Conservation (phyloP, 2,113 vertebrate genomes). For the Clarias macrocephalus region DNA sequence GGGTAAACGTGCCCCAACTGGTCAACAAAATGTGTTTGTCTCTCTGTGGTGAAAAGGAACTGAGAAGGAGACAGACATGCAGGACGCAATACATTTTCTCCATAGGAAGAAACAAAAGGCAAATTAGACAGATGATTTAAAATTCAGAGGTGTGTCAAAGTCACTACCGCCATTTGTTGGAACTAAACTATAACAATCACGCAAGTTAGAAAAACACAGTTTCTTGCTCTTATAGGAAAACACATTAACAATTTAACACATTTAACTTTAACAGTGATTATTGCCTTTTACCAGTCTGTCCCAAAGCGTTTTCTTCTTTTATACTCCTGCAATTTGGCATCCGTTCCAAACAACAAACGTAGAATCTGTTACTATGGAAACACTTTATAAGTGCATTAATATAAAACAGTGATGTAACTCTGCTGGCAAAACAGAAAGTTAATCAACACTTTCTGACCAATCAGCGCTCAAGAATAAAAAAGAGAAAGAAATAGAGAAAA, state of each 20-base stretch:
- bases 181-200: not conserved
- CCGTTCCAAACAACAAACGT: not conserved
- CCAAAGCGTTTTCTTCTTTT: not conserved
- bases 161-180: not conserved
- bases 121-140: not conserved
- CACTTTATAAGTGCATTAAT: not conserved
- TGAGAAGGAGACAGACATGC: not conserved
- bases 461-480: not conserved
- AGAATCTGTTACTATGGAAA: not conserved
- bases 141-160: not conserved
- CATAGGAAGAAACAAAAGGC: not conserved
- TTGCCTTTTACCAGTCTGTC: not conserved
- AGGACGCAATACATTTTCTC: not conserved
- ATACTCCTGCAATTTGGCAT: not conserved
- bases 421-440: not conserved
- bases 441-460: not conserved
- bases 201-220: no score
- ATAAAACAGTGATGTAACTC: not conserved
- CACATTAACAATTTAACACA: not conserved
- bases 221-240: no score
- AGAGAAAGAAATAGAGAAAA: not conserved
- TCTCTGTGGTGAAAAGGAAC: not conserved
- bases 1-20: constrained; percentile 40
- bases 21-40: constrained; percentile 33
- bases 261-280: not conserved